Conservation (phyloP, 2,888 invertebrate species). For the Ypsolopha scabrella region DNA sequence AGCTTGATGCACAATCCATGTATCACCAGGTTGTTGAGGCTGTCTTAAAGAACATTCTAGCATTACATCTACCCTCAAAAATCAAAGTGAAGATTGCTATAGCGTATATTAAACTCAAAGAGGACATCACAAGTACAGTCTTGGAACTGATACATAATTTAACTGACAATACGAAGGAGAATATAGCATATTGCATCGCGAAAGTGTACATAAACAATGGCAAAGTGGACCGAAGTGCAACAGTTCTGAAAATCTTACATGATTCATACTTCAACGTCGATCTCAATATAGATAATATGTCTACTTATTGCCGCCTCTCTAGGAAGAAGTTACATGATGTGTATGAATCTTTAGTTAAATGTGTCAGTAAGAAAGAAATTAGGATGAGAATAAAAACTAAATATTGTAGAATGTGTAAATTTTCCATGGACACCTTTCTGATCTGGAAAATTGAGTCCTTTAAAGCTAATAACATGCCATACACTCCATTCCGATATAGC, state of each 20-base stretch:
- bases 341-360: too few relatives aligned
- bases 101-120: background rate
- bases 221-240: background rate
- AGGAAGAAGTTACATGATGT: too few relatives aligned
- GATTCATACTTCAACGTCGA: background rate
- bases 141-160: background rate
- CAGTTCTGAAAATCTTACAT: background rate
- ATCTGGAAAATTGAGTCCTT: too few relatives aligned
- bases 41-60: too few relatives aligned
- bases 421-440: too few relatives aligned
- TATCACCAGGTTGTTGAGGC: too few relatives aligned
- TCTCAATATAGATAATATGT: background rate
- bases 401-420: too few relatives aligned
- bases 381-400: too few relatives aligned
- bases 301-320: background rate
- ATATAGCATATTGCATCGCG: background rate
- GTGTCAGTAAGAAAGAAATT: too few relatives aligned
- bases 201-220: background rate
- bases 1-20: too few relatives aligned
- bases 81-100: background rate
- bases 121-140: background rate
- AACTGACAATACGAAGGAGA: background rate
- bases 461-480: too few relatives aligned
- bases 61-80: background rate
- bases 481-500: too few relatives aligned